Evolutionary conservation across 2,113 vertebrate genomes (phyloP).

Genomic region (Xenus cinereus): DNA sequence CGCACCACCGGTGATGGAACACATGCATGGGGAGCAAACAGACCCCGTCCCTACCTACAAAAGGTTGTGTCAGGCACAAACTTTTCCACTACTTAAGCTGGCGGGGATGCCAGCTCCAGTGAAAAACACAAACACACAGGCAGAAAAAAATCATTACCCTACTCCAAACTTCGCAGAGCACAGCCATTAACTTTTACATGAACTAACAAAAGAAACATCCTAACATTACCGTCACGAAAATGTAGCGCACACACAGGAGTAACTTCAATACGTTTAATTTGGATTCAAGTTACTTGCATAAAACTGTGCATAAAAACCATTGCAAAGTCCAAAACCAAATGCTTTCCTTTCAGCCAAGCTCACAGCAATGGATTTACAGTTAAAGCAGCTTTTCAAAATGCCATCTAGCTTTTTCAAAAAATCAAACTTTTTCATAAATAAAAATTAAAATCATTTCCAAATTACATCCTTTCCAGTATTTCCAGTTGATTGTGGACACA

Average conservation of each 20-base stretch:
- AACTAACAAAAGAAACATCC: constrained; percentile 72
- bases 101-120: constrained; percentile 40
- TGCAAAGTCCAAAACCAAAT: constrained; percentile 68
- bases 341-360: constrained; percentile 53
- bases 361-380: constrained; percentile 34
- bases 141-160: constrained; percentile 55
- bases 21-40: neutral
- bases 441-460: constrained; percentile 48
- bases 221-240: constrained; percentile 40
- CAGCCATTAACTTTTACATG: constrained; percentile 65
- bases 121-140: constrained; percentile 52
- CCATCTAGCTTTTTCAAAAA: constrained; percentile 28
- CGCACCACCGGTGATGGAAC: neutral
- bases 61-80: constrained; percentile 32
- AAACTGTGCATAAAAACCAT: constrained; percentile 55
- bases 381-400: constrained; percentile 50
- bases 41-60: neutral
- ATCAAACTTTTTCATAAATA: constrained; percentile 17
- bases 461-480: constrained; percentile 31
- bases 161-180: constrained; percentile 55
- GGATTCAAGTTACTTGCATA: constrained; percentile 68
- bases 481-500: constrained; percentile 2
- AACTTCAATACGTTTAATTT: constrained; percentile 61
- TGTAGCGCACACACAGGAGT: constrained; percentile 38
- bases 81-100: constrained; percentile 59